Evolutionary conservation across 2,888 invertebrate genomes (phyloP).

Genomic region (Pachycephus smyrnensis): DNA sequence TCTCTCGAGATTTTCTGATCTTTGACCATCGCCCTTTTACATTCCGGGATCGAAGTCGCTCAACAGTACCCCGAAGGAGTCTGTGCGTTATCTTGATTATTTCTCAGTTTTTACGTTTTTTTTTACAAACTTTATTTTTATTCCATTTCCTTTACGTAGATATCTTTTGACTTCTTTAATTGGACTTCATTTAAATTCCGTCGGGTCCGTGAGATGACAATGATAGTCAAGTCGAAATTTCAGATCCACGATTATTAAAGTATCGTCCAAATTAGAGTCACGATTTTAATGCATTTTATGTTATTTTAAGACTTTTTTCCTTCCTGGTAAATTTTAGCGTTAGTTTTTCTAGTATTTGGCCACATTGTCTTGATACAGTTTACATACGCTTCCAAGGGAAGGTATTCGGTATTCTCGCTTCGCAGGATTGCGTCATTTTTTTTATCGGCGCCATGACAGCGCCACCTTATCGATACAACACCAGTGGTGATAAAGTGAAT

Average conservation of each 20-base stretch:
- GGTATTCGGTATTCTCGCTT: background rate
- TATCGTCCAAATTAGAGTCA: background rate
- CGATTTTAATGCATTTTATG: conserved; percentile 2
- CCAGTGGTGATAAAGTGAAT: background rate
- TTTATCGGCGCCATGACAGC: background rate
- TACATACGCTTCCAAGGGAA: background rate
- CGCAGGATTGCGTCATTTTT: background rate
- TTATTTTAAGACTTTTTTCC: conserved; percentile 12
- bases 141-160: conserved; percentile 6
- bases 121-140: conserved; percentile 9
- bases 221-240: background rate
- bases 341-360: background rate
- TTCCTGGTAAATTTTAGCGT: background rate
- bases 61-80: background rate
- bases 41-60: conserved; percentile 1
- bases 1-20: background rate
- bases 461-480: background rate
- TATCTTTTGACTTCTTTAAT: background rate
- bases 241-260: background rate
- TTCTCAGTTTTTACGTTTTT: background rate
- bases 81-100: background rate
- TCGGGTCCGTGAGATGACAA: background rate
- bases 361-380: background rate
- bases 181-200: background rate
- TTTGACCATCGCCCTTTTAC: conserved; percentile 30